These are phyloP conservation scores for Drosophila aff. DNA, from an alignment of 1,140 invertebrate genomes.

Conservation along the genomic window DNA sequence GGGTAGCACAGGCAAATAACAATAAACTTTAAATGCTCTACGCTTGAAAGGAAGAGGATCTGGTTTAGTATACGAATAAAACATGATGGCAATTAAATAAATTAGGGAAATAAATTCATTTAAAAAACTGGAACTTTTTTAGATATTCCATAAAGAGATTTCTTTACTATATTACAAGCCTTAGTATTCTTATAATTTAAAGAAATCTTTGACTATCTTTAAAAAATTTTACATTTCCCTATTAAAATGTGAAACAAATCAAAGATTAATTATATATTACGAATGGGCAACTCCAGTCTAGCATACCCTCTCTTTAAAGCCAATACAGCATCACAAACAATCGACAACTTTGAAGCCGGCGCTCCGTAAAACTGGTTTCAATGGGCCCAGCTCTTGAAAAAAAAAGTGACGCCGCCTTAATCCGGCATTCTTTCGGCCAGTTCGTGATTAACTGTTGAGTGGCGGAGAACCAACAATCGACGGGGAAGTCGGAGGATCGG, in stretches of 20 bases:
- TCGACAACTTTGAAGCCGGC: conserved; percentile 63
- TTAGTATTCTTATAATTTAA: not conserved
- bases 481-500: conserved; percentile 1
- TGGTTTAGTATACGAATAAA: conserved; percentile 4
- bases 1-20: conserved; percentile 14
- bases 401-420: conserved; percentile 56
- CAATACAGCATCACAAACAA: conserved; percentile 31
- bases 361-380: conserved; percentile 65
- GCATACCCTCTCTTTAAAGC: conserved; percentile 7
- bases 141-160: not conserved
- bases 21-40: conserved; percentile 63
- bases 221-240: not conserved
- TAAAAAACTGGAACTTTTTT: not conserved
- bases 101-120: conserved; percentile 2
- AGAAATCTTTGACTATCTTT: not conserved
- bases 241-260: not conserved
- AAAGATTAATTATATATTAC: not conserved
- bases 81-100: conserved; percentile 8
- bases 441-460: conserved; percentile 81
- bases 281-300: not conserved
- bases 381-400: conserved; percentile 16
- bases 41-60: not conserved
- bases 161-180: not conserved
- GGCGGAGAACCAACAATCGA: conserved; percentile 47
- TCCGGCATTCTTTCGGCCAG: conserved; percentile 71